Evolutionary conservation across 2,797 vertebrate genomes (phyloP).

Genomic region (Stomatorhinus walkeri): DNA sequence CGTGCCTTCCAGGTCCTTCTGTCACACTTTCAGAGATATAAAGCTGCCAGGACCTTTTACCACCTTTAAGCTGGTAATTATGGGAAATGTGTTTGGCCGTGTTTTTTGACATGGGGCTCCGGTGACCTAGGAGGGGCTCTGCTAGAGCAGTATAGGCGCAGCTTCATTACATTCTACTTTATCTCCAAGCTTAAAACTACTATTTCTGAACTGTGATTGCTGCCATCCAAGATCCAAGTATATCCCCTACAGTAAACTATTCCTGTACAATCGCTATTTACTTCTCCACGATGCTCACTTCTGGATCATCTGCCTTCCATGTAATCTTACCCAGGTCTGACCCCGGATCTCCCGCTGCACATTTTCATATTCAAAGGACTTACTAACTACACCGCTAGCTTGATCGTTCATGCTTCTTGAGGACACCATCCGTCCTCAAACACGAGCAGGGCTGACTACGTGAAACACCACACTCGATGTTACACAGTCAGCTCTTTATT

Average conservation of each 20-base stretch:
- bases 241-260: background rate
- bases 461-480: background rate
- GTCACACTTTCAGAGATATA: background rate
- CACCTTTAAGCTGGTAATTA: background rate
- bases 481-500: background rate
- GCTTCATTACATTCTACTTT: background rate
- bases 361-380: background rate
- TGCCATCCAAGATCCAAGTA: background rate
- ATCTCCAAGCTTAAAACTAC: background rate
- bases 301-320: background rate
- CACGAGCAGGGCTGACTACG: background rate
- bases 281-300: background rate
- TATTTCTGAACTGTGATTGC: background rate
- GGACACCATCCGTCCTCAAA: background rate
- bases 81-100: background rate
- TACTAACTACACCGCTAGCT: background rate
- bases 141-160: background rate
- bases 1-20: background rate
- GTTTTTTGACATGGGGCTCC: background rate
- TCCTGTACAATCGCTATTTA: background rate
- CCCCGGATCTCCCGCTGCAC: background rate
- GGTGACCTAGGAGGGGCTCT: background rate
- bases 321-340: background rate
- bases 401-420: background rate
- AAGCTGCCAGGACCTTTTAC: background rate